Percentiles rank a stretch among this genome's conserved stretches.
Conservation (phyloP, 2,888 invertebrate species). For the Watsonalla binaria region DNA sequence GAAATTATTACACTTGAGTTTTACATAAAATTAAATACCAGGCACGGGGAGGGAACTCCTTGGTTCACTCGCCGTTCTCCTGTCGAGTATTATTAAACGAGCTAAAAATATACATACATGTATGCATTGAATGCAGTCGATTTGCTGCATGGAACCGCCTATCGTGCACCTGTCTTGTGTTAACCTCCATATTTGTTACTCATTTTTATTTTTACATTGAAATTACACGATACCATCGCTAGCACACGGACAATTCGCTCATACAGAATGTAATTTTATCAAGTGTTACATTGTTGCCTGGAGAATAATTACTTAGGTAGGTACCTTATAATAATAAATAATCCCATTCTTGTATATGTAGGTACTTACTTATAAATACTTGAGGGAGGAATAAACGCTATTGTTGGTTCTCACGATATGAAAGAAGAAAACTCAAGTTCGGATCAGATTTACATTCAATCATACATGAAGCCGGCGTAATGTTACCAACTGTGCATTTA, state of each 20-base stretch:
- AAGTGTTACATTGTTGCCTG: too few relatives aligned
- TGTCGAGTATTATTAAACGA: slow-evolving; percentile 39
- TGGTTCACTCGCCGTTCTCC: neutral
- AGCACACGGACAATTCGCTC: neutral
- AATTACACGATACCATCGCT: neutral
- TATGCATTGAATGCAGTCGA: slow-evolving; percentile 47
- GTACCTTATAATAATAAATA: too few relatives aligned
- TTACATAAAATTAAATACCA: slow-evolving; percentile 2
- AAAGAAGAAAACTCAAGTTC: slow-evolving; percentile 23
- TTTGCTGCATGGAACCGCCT: slow-evolving; percentile 42
- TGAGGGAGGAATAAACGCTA: slow-evolving; percentile 11
- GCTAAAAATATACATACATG: slow-evolving; percentile 55
- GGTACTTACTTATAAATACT: slow-evolving; percentile 5
- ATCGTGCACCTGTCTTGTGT: slow-evolving; percentile 51
- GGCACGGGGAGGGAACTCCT: neutral
- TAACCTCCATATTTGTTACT: slow-evolving; percentile 30
- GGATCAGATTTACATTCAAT: slow-evolving; percentile 52
- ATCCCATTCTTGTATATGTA: too few relatives aligned
- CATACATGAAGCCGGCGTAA: slow-evolving; percentile 41
- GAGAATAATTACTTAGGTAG: too few relatives aligned
- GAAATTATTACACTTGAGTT: slow-evolving; percentile 17
- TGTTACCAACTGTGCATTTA: slow-evolving; percentile 71
- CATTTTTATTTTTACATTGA: slow-evolving; percentile 21
- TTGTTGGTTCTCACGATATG: slow-evolving; percentile 34
- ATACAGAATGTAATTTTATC: too few relatives aligned